A percentile compares a stretch with the other conserved stretches of the same genome.
phyloP scores from a whole-genome alignment of 2,113 vertebrate genomes.

The Rissa tridactyla region DNA sequence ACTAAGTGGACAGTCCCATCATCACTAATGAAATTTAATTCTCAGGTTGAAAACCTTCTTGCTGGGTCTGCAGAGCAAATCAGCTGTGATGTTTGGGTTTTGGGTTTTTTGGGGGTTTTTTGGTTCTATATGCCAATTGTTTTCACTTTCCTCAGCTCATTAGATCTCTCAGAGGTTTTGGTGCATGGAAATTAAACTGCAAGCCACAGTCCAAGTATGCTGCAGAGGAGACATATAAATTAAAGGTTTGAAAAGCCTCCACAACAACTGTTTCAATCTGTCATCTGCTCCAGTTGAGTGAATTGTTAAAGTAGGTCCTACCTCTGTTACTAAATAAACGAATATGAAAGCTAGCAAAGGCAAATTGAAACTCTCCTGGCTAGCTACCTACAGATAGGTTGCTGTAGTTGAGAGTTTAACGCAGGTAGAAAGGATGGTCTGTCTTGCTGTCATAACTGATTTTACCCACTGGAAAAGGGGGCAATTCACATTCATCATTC shows the following conservation, averaged over 20 bases:
- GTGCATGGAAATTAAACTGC: not conserved
- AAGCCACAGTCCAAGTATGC: not conserved
- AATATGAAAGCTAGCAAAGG: not conserved
- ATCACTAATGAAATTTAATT: not conserved
- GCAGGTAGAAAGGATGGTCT: not conserved
- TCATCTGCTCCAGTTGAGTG: not conserved
- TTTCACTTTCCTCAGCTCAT: not conserved
- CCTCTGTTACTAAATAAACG: not conserved
- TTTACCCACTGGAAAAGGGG: not conserved
- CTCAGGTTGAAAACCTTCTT: not conserved
- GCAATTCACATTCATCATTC: not conserved
- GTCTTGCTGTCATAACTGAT: not conserved
- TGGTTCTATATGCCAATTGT: not conserved
- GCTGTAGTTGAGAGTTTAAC: not conserved
- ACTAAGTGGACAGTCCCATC: not conserved
- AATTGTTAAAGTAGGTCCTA: not conserved
- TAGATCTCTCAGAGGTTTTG: not conserved
- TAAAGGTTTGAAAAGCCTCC: not conserved
- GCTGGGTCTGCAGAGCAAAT: not conserved
- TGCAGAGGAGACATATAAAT: not conserved
- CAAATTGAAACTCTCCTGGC: not conserved
- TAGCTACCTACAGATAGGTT: not conserved
- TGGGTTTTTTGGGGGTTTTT: not conserved
- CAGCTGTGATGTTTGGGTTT: not conserved
- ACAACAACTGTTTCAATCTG: not conserved